A percentile compares a stretch with the other conserved stretches of the same genome.
These are phyloP conservation scores for Coecobrya sp. DNA, from an alignment of 2,888 invertebrate genomes.

Conservation along the genomic window DNA sequence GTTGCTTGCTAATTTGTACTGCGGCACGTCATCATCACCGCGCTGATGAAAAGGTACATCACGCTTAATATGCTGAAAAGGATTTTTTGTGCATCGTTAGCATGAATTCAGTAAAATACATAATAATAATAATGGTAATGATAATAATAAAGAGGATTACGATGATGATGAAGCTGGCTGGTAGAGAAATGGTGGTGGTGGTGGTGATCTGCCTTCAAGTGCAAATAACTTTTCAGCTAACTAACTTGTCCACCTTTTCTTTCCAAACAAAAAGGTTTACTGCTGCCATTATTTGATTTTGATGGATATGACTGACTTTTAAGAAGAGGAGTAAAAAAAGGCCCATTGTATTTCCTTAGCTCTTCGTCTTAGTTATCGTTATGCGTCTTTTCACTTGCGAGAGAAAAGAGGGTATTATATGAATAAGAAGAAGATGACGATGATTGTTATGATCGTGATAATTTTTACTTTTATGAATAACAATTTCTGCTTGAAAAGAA, in stretches of 20 bases:
- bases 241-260: constrained; percentile 70
- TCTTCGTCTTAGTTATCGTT: neutral
- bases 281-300: neutral
- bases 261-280: neutral
- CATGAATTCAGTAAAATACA: constrained; percentile 72
- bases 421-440: neutral
- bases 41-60: constrained; percentile 78
- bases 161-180: constrained; percentile 23
- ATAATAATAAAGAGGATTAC: constrained; percentile 43
- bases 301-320: constrained; percentile 57
- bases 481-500: constrained; percentile 32
- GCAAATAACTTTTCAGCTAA: constrained; percentile 68
- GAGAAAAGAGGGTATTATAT: neutral
- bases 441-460: neutral
- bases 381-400: constrained; percentile 9
- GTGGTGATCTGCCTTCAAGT: constrained; percentile 56
- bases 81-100: constrained; percentile 70
- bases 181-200: neutral
- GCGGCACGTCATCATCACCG: constrained; percentile 77
- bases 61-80: constrained; percentile 68
- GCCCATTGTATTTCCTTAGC: neutral
- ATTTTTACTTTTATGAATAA: constrained; percentile 50
- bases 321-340: constrained; percentile 26
- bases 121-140: constrained; percentile 63
- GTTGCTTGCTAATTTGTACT: constrained; percentile 77